A percentile compares a stretch with the other conserved stretches of the same genome.
Conservation (phyloP, 1,140 invertebrate genomes). For the Diorhabda elongata region DNA sequence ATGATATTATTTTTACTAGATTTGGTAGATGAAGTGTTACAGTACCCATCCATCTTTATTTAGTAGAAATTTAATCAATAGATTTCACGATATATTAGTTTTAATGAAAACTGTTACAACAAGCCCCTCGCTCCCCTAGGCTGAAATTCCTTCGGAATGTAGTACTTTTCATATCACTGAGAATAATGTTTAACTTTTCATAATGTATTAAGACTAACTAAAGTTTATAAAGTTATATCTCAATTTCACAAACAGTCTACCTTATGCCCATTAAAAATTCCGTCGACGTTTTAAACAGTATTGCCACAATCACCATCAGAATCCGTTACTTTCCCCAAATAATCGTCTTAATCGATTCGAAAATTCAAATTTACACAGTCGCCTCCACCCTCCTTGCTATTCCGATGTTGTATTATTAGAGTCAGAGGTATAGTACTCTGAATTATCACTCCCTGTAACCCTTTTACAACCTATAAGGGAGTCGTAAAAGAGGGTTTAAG, state of each 20-base stretch:
- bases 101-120: too few species aligned
- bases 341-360: constrained; percentile 22
- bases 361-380: constrained; percentile 13
- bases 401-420: constrained; percentile 26
- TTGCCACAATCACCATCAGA: constrained; percentile 18
- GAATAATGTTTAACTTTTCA: neutral
- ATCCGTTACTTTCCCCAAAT: constrained; percentile 21
- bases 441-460: constrained; percentile 40
- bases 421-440: constrained; percentile 32
- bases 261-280: constrained; percentile 8
- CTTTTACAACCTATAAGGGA: constrained; percentile 46
- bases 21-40: too few species aligned
- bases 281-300: constrained; percentile 6
- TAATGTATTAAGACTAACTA: neutral
- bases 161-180: too few species aligned
- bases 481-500: constrained; percentile 44
- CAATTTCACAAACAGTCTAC: neutral
- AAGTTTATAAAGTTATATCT: neutral
- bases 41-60: too few species aligned
- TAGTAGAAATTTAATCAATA: too few species aligned
- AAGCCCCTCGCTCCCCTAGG: too few species aligned
- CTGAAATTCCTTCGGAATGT: too few species aligned
- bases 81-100: too few species aligned
- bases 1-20: too few species aligned
- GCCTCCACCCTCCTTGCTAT: constrained; percentile 21